Evolutionary conservation across 2,888 invertebrate species (phyloP).

Genomic region (Lithophane semibrunnea): DNA sequence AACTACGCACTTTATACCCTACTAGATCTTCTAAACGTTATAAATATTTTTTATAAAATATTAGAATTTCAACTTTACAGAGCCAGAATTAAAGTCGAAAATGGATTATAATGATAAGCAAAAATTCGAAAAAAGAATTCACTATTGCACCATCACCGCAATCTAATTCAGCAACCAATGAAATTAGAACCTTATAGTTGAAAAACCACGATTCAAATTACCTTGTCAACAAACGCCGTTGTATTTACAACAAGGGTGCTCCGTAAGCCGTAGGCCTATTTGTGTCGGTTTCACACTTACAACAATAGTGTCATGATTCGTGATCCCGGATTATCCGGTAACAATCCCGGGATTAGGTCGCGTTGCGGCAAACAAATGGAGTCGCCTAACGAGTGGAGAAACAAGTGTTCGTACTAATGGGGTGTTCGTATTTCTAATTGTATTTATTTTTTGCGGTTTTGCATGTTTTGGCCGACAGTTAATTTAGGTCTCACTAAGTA

Average conservation of each 20-base stretch:
- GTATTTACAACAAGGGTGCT: conserved; percentile 66
- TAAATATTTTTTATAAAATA: conserved; percentile 24
- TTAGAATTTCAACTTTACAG: conserved; percentile 59
- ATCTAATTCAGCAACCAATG: conserved; percentile 29
- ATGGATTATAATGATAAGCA: conserved; percentile 29
- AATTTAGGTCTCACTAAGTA: neutral
- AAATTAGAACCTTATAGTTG: conserved; percentile 45
- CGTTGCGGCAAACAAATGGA: conserved; percentile 89
- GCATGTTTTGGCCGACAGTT: conserved; percentile 4
- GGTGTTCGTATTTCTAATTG: conserved; percentile 82
- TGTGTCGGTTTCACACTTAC: conserved; percentile 91
- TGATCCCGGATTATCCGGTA: conserved; percentile 89
- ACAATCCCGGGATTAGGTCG: conserved; percentile 88
- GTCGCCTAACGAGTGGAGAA: conserved; percentile 82
- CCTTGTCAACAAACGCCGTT: conserved; percentile 32
- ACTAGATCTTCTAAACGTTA: conserved; percentile 66
- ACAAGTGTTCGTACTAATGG: conserved; percentile 84
- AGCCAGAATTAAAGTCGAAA: neutral
- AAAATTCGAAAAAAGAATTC: conserved; percentile 72
- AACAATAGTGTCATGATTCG: conserved; percentile 91
- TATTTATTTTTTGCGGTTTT: conserved; percentile 68
- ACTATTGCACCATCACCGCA: conserved; percentile 72
- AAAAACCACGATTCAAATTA: conserved; percentile 48
- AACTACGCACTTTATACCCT: conserved; percentile 69
- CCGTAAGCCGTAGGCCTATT: conserved; percentile 85